These are phyloP conservation scores for Eristalis tenax DNA, from an alignment of 2,888 invertebrate species.

Conservation along the genomic window DNA sequence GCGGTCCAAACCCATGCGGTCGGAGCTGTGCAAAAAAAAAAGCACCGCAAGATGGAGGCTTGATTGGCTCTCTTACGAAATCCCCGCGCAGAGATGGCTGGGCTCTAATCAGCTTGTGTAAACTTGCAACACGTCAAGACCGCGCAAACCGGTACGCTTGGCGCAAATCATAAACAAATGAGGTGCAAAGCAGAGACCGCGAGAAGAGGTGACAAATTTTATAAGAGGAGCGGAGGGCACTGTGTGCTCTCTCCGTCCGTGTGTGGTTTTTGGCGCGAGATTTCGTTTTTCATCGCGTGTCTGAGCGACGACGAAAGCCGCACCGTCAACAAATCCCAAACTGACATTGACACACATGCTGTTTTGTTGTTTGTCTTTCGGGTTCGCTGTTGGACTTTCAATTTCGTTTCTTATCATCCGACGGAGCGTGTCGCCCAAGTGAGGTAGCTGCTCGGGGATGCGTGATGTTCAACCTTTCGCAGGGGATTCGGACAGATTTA, in stretches of 20 bases:
- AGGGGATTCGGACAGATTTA: slow-evolving; percentile 25
- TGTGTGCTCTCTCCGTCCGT: not conserved
- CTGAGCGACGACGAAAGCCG: not conserved
- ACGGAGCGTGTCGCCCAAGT: not conserved
- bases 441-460: not conserved
- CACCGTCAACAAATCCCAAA: slow-evolving; percentile 7
- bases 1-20: not conserved
- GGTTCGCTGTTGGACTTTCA: slow-evolving; percentile 35
- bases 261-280: slow-evolving; percentile 57
- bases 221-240: not conserved
- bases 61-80: not conserved
- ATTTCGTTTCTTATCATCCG: slow-evolving; percentile 40
- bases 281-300: slow-evolving; percentile 6
- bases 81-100: not conserved
- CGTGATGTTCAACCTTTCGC: slow-evolving; percentile 39
- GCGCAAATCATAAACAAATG: slow-evolving; percentile 35
- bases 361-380: slow-evolving; percentile 27
- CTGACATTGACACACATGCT: slow-evolving; percentile 47
- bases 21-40: too few relatives aligned
- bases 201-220: slow-evolving; percentile 10
- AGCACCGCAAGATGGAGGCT: not conserved
- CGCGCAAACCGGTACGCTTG: slow-evolving; percentile 44
- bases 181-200: slow-evolving; percentile 3
- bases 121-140: slow-evolving; percentile 14
- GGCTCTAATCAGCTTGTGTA: not conserved